Evolutionary conservation across 2,113 vertebrate species (phyloP), one percentile per base, ranked within the genome.

Genomic region (Pionites leucogaster): DNA sequence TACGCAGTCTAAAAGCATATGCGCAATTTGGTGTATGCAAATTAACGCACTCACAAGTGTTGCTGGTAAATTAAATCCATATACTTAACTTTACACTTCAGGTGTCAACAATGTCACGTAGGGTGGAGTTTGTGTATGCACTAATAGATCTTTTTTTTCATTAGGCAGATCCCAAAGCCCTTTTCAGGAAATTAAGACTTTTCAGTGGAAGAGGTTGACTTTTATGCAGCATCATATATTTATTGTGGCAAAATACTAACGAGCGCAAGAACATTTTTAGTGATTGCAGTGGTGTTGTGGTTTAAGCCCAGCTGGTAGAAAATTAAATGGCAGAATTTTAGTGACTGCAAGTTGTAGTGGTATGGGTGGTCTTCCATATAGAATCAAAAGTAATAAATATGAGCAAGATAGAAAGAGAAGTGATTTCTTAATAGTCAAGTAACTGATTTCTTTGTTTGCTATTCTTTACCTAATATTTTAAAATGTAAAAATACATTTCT

Each of bases 31-130:
- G 72, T 81, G 24, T 57, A 83, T 92, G 90, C 57, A 92, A 86
- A 94, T 90, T 64, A 92, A 71, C 82, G 88, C 62, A 95, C 93
- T 97, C 95, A 94, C 23, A 84, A 84, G 57, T 16, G 37, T 68
- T 79, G 22, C 76, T 88, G n/a, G 18, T 86, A 96, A 91, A 92
- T 96, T 75, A 93, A 86, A 35, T 44, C 33, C 62, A 18, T 69
- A 72, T 67, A 88, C 67, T 96, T 90, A 52, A 84, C 88, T 94
- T 93, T 84, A 57, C 19, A 41, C 28, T 84, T 92, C 78, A 68
- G 39, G 17, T 94, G 47, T 80, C 82, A 86, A 63, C 82, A 80
- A 0, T 67, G 46, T 84, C 42, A 68, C 35, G 50, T 67, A 35
- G 83, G 39, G 42, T 0, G 1, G 80, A 60, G 24, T 13, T 90